These are phyloP conservation scores for Girardia tigrina DNA, from an alignment of 2,888 invertebrate genomes.

Conservation along the genomic window DNA sequence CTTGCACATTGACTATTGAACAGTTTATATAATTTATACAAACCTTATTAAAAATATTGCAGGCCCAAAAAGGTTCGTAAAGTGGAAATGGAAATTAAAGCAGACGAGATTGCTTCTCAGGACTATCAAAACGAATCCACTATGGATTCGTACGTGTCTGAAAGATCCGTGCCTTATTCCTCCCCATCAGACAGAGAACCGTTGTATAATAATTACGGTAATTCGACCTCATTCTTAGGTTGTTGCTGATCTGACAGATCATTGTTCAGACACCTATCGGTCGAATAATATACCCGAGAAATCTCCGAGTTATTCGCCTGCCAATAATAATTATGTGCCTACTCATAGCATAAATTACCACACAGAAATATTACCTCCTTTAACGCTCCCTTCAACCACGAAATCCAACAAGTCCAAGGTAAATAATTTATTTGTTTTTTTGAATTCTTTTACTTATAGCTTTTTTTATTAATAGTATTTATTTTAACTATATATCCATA, in stretches of 20 bases:
- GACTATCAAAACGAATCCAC: neutral
- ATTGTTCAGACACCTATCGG: neutral
- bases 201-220: neutral
- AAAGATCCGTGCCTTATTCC: neutral
- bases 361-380: neutral
- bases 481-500: too few relatives aligned
- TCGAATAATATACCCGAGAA: neutral
- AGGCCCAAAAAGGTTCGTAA: neutral
- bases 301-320: constrained; percentile 15
- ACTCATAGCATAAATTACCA: neutral
- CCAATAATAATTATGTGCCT: constrained; percentile 6
- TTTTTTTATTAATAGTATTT: too few relatives aligned
- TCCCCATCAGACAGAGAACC: neutral
- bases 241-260: too few relatives aligned
- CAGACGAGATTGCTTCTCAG: neutral
- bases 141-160: neutral
- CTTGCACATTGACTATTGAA: too few relatives aligned
- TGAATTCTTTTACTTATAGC: too few relatives aligned
- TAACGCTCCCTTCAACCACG: too few relatives aligned
- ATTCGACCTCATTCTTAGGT: too few relatives aligned
- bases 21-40: too few relatives aligned
- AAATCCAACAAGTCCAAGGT: neutral
- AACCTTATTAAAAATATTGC: too few relatives aligned
- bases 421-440: neutral
- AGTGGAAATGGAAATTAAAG: neutral